These are phyloP conservation scores for Erebia aethiops DNA, from an alignment of 2,888 invertebrate genomes.

Conservation along the genomic window DNA sequence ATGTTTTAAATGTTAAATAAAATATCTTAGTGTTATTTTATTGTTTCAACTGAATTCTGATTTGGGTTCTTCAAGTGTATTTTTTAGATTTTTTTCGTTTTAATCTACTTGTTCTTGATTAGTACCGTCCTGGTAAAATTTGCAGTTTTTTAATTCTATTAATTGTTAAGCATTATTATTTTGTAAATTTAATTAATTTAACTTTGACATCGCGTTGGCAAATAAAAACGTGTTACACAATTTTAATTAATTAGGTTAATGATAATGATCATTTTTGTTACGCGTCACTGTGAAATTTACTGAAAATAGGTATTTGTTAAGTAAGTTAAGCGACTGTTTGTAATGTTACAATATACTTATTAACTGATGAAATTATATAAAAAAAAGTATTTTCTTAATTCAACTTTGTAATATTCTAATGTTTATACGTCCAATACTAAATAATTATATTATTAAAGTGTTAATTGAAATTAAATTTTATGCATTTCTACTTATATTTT, in stretches of 20 bases:
- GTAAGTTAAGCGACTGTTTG: slow-evolving; percentile 73
- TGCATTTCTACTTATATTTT: slow-evolving; percentile 61
- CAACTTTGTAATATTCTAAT: slow-evolving; percentile 61
- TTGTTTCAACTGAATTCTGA: neutral
- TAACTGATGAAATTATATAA: slow-evolving; percentile 48
- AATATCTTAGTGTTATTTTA: neutral
- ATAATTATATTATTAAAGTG: slow-evolving; percentile 58
- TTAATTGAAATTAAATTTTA: slow-evolving; percentile 57
- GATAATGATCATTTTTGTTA: slow-evolving; percentile 34
- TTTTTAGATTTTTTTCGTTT: neutral
- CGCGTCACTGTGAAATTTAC: slow-evolving; percentile 36
- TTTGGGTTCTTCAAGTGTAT: slow-evolving; percentile 2
- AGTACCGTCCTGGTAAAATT: slow-evolving; percentile 18
- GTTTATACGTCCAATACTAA: slow-evolving; percentile 67
- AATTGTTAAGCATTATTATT: slow-evolving; percentile 1
- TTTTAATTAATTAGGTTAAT: slow-evolving; percentile 24
- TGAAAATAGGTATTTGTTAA: slow-evolving; percentile 61
- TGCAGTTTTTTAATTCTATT: slow-evolving; percentile 2
- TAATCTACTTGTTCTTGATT: neutral
- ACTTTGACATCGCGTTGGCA: slow-evolving; percentile 25
- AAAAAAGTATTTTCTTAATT: slow-evolving; percentile 68
- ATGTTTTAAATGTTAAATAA: neutral
- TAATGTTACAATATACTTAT: slow-evolving; percentile 59
- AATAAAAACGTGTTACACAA: slow-evolving; percentile 25
- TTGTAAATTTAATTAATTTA: slow-evolving; percentile 17